Base-by-base conservation (phyloP, 2,113 vertebrate species). In the Osmerus eperlanus region DNA sequence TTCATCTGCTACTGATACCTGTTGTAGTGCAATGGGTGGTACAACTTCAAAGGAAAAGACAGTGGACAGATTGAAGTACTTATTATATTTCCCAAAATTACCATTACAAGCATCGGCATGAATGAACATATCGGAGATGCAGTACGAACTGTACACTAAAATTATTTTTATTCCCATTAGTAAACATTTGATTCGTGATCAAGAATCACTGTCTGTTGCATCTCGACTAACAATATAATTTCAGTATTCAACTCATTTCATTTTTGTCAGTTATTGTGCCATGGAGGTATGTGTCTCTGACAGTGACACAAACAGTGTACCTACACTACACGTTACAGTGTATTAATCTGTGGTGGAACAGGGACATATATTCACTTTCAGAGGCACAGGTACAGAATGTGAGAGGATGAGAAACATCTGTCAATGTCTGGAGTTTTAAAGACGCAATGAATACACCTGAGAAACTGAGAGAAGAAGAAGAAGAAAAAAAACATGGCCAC, bases 361-460 rank as follows among this genome's bases (percentile, higher is more conserved):
- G 16, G 60, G 67, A 65, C 65, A 71, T 25, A 70, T n/a, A 58
- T 66, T 41, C 64, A 83, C 67, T 52, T 15, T 75, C 25, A 79
- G 72, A 28, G 64, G 72, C 13, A 32, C 23, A 56, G 73, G 82
- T 23, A 71, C 65, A 73, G 54, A 51, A 60, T 67, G 59, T 61
- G 74, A 75, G n/a, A 66, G 14, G 41, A 7, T 1, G 32, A 47
- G 41, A 47, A 64, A 63, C 72, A 68, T 78, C 53, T 56, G 15
- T 71, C 19, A 23, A 54, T 54, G 70, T 66, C 69, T 66, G 59
- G 54, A 79, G 71, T 82, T 87, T 76, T 83, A 74, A 85, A 84
- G 81, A 86, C 75, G 83, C 73, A 53, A 74, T 76, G 41, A 78
- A 81, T 76, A 21, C 75, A 82, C 88, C 88, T 90, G 89, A 90